Evolutionary conservation across 2,888 invertebrate genomes (phyloP), one percentile per base, ranked within the genome.

Genomic region (Patella caerulea): DNA sequence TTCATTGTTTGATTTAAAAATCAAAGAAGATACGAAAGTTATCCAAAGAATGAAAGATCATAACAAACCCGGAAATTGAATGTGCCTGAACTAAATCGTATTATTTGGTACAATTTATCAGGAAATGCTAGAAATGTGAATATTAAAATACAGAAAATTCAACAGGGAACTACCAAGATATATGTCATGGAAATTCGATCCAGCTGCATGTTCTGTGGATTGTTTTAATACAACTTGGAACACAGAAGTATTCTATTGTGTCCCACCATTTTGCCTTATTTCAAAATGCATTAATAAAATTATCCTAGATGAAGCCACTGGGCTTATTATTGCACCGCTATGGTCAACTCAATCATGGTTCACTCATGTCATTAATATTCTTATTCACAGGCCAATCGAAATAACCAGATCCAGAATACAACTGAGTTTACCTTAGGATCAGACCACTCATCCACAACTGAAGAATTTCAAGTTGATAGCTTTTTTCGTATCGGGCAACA

Each of bases 271-370:
- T 72, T 80, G 82, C 72, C 53, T 83, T 2, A 53, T 82, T 2
- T 69, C 54, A n/a, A 72, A 71, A 73, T 71, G 78, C 2, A n/a
- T 84, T 11, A 74, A 78, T 74, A 81, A 84, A 71, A 12, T 84
- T 3, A 17, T 45, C 29, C 24, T 56, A 24, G 80, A 82, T 71
- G 3, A 75, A 45, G 73, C 79, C 1, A 14, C 75, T 29, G 77
- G 59, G 29, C 56, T 81, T 19, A 4, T 83, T 29, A 29, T 29
- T 29, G 29, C 29, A 45, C 82, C 80, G 65, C n/a, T 79, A 5
- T 83, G 80, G 78, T 17, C 79, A 2, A 82, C 81, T 3, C 83
- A 83, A 55, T 34, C 77, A 3, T 83, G 82, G 83, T 81, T 81
- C 72, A 75, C 80, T 17, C 53, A n/a, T 15, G 29, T 81, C 1